Base-by-base conservation (phyloP, 1,140 invertebrate species). In the Drosophila tani region DNA sequence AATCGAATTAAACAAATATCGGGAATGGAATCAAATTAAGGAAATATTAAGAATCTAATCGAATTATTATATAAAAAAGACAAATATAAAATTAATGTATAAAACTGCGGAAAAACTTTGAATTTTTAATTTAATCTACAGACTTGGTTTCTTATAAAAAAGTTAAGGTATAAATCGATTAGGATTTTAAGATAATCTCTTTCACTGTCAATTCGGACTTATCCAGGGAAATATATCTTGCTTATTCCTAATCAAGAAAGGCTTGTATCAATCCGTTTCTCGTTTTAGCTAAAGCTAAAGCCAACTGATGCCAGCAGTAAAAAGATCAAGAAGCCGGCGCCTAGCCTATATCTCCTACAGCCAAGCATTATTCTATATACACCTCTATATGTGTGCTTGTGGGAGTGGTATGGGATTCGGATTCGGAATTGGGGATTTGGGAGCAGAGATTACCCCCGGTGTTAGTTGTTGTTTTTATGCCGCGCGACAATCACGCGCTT, bases 401-500 rank as follows among this genome's bases (percentile, higher is more conserved):
- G 45, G 46, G 29, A 51, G 32, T 53, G 50, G 50, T 11, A 32
- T 29, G 14, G 24, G 50, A 7, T 12, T 38, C 35, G 45, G 27
- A 50, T 50, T 29, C 11, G 32, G 59, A 35, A 66, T 66, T 55
- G n/a, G 40, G 40, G 14, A 45, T 55, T 50, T 40, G 47, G 67
- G 63, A 67, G 47, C 67, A 70, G 47, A 70, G 67, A 70, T 70
- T 67, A 68, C 47, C 38, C 40, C 38, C 40, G 38, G 38, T 56
- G 58, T 56, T 29, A 41, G 40, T 46, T 64, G 24, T 45, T 76
- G 46, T 49, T 43, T 2, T 47, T 62, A 9, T 15, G 57, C 63
- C 62, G 63, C 47, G 59, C 68, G 57, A 66, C 55, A 83, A 83
- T 83, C 81, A 83, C 81, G 81, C 81, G 81, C 75, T 55, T 21